A percentile compares a stretch with the other conserved stretches of the same genome.
phyloP scores from a whole-genome alignment of 2,888 invertebrate species.

The Apotomis turbidana region DNA sequence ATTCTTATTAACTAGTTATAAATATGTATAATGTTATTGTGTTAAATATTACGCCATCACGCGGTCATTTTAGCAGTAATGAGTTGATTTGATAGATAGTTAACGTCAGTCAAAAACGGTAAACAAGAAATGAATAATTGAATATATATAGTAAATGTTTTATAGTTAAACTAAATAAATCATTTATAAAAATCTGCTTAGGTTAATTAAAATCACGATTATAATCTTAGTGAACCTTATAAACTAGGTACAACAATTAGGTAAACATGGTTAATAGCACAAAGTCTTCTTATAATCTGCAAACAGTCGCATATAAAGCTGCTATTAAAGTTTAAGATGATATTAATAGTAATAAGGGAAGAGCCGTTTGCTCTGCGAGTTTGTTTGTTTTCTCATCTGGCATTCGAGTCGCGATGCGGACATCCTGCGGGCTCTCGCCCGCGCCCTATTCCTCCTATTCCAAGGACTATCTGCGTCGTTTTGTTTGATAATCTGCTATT shows the following conservation, averaged over 20 bases:
- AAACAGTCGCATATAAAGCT: background rate
- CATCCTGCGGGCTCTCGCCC: slow-evolving; percentile 78
- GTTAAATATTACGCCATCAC: no score
- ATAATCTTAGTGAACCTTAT: background rate
- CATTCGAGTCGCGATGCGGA: slow-evolving; percentile 77
- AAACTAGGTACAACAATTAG: background rate
- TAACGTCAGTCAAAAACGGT: no score
- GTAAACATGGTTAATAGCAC: background rate
- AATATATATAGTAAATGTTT: no score
- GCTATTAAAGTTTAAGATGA: slow-evolving; percentile 10
- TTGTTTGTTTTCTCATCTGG: slow-evolving; percentile 70
- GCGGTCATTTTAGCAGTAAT: no score
- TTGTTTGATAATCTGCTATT: slow-evolving; percentile 82
- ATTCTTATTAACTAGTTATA: background rate
- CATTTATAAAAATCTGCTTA: no score
- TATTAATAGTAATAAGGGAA: slow-evolving; percentile 36
- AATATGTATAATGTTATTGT: no score
- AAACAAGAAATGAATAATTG: no score
- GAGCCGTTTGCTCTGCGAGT: slow-evolving; percentile 47
- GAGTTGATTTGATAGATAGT: no score
- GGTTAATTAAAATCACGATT: no score
- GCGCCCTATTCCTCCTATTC: slow-evolving; percentile 75
- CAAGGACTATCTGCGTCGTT: slow-evolving; percentile 80
- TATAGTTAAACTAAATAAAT: no score
- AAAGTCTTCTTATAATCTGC: background rate